These are phyloP conservation scores for Blomia tropicalis DNA, from an alignment of 2,888 invertebrate species.

Conservation along the genomic window DNA sequence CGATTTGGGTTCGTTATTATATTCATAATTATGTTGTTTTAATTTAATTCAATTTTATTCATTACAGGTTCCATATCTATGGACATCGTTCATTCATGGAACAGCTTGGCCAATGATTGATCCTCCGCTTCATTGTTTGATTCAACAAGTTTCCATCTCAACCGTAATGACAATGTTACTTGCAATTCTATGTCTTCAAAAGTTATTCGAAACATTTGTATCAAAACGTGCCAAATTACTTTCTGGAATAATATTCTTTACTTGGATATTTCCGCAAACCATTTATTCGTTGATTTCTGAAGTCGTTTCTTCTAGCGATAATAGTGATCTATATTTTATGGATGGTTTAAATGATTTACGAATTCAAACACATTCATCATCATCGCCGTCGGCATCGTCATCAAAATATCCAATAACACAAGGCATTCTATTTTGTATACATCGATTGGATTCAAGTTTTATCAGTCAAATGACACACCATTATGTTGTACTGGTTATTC, in stretches of 20 bases:
- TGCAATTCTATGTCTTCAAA: constrained; percentile 19
- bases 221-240: constrained; percentile 16
- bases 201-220: constrained; percentile 21
- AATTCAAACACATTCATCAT: neutral
- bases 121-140: constrained; percentile 20
- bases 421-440: constrained; percentile 24
- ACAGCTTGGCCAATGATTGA: constrained; percentile 21
- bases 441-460: constrained; percentile 14
- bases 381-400: neutral
- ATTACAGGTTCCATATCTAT: constrained; percentile 25
- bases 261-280: constrained; percentile 25
- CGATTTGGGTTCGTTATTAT: constrained; percentile 23
- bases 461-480: constrained; percentile 24
- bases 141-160: constrained; percentile 18
- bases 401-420: neutral
- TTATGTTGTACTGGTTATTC: constrained; percentile 24
- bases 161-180: constrained; percentile 22
- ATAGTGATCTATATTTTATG: constrained; percentile 18
- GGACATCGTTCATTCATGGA: constrained; percentile 17
- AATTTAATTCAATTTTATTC: too few species aligned
- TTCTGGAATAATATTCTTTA: constrained; percentile 16
- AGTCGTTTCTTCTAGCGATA: neutral
- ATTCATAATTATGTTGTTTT: too few species aligned
- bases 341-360: neutral
- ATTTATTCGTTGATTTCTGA: constrained; percentile 22